Evolutionary conservation across 1,140 invertebrate species (phyloP).

Genomic region (Eriosoma lanigerum): DNA sequence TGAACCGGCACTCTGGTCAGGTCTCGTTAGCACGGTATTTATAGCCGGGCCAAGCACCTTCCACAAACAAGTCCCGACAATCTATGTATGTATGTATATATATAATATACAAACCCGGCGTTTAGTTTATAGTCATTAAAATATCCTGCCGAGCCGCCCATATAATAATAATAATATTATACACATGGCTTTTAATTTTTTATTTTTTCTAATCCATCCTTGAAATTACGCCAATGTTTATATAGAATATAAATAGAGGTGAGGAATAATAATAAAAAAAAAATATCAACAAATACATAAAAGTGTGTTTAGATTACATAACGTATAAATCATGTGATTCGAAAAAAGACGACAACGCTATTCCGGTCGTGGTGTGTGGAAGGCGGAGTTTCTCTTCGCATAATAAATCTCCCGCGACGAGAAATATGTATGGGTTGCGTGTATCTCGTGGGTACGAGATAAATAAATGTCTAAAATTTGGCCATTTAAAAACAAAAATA

Average conservation of each 20-base stretch:
- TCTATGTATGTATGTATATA: no score
- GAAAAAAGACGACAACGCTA: constrained; percentile 38
- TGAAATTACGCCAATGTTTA: constrained; percentile 41
- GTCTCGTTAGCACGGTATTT: constrained; percentile 51
- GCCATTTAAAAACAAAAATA: no score
- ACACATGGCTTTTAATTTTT: constrained; percentile 36
- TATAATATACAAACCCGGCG: constrained; percentile 19
- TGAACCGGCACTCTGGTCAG: constrained; percentile 48
- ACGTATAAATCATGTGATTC: constrained; percentile 48
- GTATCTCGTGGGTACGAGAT: no score
- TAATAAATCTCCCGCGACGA: constrained; percentile 25
- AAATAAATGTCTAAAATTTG: no score
- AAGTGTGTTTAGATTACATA: constrained; percentile 30
- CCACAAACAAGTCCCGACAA: constrained; percentile 45
- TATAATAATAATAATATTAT: neutral
- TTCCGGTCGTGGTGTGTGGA: neutral
- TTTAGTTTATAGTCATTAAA: constrained; percentile 49
- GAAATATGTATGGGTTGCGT: no score
- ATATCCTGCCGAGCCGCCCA: constrained; percentile 39
- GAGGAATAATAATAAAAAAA: constrained; percentile 15
- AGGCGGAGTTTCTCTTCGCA: constrained; percentile 20
- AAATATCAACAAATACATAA: neutral
- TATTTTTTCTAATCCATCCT: constrained; percentile 36
- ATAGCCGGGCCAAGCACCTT: constrained; percentile 50
- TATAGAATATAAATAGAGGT: neutral